Conservation (phyloP, 2,113 vertebrate genomes). For the Axis porcinus region DNA sequence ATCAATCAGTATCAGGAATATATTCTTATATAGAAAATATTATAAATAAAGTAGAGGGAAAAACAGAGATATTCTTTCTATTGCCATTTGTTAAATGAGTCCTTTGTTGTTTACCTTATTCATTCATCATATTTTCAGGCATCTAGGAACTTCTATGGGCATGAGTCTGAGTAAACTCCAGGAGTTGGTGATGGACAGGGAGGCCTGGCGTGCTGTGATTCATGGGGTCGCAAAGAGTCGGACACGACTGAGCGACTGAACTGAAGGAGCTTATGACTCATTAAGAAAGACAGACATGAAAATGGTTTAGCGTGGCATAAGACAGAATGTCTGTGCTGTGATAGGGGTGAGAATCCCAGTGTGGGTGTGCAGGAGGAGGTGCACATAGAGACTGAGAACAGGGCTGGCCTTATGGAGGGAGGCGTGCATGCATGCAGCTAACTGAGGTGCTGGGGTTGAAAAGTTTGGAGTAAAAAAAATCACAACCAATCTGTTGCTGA, state of each 20-base stretch:
- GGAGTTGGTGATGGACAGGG: no score
- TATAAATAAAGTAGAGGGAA: background rate
- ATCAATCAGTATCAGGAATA: background rate
- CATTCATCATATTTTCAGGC: background rate
- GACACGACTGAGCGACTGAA: no score
- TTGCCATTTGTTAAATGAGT: background rate
- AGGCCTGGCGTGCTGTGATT: no score
- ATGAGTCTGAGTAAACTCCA: no score
- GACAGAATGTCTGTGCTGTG: background rate
- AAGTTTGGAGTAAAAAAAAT: background rate
- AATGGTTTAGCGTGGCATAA: background rate
- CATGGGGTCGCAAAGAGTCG: no score
- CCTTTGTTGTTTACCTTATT: background rate
- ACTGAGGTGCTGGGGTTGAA: background rate
- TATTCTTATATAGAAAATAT: background rate
- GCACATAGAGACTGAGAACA: background rate
- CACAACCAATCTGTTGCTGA: background rate
- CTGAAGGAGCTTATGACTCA: background rate
- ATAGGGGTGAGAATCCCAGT: background rate
- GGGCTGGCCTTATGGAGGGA: background rate
- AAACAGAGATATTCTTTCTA: background rate
- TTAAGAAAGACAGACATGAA: background rate
- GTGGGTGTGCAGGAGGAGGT: background rate
- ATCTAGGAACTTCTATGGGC: background rate
- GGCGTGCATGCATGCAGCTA: rapidly evolving